phyloP scores from a whole-genome alignment of 2,888 invertebrate species.

The Tupiocoris notatus region DNA sequence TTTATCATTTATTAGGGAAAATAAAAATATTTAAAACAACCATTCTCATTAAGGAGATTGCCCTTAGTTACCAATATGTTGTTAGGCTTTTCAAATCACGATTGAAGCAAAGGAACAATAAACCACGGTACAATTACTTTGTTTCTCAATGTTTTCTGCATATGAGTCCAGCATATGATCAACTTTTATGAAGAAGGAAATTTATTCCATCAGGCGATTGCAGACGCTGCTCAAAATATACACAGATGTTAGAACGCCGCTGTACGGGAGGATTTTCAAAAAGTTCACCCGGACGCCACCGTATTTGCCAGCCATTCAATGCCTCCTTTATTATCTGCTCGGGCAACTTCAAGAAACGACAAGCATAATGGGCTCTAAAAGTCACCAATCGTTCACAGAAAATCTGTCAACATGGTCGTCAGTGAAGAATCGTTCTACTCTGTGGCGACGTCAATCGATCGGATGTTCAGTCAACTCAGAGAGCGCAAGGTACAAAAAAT shows the following conservation, averaged over 20 bases:
- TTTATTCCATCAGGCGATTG: slow-evolving; percentile 55
- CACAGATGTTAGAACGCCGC: slow-evolving; percentile 54
- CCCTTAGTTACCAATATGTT: too few species aligned
- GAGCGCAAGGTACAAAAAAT: slow-evolving; percentile 8
- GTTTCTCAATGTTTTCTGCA: too few species aligned
- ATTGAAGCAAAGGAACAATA: too few species aligned
- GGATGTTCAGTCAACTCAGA: slow-evolving; percentile 20
- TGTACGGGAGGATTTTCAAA: slow-evolving; percentile 56
- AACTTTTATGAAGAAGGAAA: too few species aligned
- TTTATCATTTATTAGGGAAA: too few species aligned
- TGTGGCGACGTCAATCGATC: slow-evolving; percentile 13
- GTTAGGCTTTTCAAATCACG: too few species aligned
- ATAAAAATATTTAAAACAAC: too few species aligned
- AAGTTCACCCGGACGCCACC: slow-evolving; percentile 54
- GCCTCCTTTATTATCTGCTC: slow-evolving; percentile 55
- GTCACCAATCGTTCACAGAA: neutral
- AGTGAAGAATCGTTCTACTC: neutral
- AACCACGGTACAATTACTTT: too few species aligned
- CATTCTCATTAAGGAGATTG: too few species aligned
- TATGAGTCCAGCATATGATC: too few species aligned
- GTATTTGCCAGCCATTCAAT: slow-evolving; percentile 57
- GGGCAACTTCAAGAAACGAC: slow-evolving; percentile 51
- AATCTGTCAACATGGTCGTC: too few species aligned
- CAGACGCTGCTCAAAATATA: slow-evolving; percentile 57
- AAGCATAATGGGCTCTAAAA: neutral